Percentiles rank a stretch among this genome's conserved stretches.
phyloP scores from a whole-genome alignment of 2,113 vertebrate genomes.

The Vulpes vulpes region DNA sequence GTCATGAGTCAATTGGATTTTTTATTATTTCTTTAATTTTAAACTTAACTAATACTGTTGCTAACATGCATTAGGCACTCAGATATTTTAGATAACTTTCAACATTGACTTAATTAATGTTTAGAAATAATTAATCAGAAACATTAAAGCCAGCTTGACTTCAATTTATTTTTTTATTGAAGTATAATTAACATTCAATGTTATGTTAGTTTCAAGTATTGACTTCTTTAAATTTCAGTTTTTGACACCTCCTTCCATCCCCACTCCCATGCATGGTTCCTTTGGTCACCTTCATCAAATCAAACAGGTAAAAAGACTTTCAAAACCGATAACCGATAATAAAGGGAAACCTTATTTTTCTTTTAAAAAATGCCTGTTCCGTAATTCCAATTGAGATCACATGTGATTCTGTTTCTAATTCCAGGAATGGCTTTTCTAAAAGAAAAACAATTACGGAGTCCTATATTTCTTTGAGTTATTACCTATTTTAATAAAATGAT shows the following conservation, averaged over 20 bases:
- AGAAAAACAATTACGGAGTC: background rate
- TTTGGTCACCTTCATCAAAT: slow-evolving; percentile 94
- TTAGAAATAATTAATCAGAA: slow-evolving; percentile 41
- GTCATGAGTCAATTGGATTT: background rate
- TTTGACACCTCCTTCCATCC: slow-evolving; percentile 90
- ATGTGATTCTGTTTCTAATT: slow-evolving; percentile 32
- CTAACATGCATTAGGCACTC: background rate
- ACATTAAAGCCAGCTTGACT: slow-evolving; percentile 9
- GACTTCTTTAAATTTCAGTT: slow-evolving; percentile 85
- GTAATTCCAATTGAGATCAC: slow-evolving; percentile 22
- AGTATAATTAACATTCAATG: background rate
- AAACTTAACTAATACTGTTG: slow-evolving; percentile 45
- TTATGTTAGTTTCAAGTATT: background rate
- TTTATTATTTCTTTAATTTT: background rate
- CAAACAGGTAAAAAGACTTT: slow-evolving; percentile 90
- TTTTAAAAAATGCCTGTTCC: background rate
- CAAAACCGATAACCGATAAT: slow-evolving; percentile 36
- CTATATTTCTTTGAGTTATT: slow-evolving; percentile 30
- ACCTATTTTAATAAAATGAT: slow-evolving; percentile 38
- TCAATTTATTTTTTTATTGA: background rate
- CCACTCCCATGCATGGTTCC: slow-evolving; percentile 90
- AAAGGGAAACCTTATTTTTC: background rate
- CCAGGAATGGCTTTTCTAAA: background rate
- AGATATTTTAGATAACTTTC: slow-evolving; percentile 37
- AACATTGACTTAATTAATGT: background rate